A percentile compares a stretch with the other conserved stretches of the same genome.
These are phyloP conservation scores for Elmis aenea DNA, from an alignment of 2,888 invertebrate genomes.

Conservation along the genomic window DNA sequence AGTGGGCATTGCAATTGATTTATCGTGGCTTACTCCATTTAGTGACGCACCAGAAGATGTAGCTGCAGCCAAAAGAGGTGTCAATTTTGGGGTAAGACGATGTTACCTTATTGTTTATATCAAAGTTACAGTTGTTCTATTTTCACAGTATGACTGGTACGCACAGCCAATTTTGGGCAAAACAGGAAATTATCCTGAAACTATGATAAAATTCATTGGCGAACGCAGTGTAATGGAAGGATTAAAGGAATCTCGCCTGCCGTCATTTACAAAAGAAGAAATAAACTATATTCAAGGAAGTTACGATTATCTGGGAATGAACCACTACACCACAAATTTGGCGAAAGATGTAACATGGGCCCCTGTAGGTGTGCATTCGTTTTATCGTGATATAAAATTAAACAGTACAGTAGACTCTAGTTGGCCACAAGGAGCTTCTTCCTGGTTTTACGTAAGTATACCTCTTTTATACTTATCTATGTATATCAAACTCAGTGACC, in stretches of 20 bases:
- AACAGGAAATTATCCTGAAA: slow-evolving; percentile 49
- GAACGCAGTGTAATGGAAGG: slow-evolving; percentile 45
- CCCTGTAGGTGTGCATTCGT: no score
- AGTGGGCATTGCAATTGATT: slow-evolving; percentile 53
- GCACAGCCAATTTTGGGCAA: slow-evolving; percentile 47
- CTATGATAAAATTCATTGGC: slow-evolving; percentile 46
- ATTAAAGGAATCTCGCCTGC: slow-evolving; percentile 45
- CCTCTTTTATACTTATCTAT: no score
- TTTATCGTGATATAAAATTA: no score
- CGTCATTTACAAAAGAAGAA: slow-evolving; percentile 44
- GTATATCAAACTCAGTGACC: no score
- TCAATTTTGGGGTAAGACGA: slow-evolving; percentile 53
- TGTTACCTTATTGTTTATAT: no score
- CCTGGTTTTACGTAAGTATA: no score
- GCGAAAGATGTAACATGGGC: slow-evolving; percentile 36
- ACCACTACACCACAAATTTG: slow-evolving; percentile 55
- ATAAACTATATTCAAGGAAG: slow-evolving; percentile 46
- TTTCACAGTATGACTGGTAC: slow-evolving; percentile 47
- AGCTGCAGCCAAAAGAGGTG: slow-evolving; percentile 49
- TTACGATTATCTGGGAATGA: slow-evolving; percentile 62
- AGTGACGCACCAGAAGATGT: slow-evolving; percentile 45
- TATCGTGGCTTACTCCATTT: slow-evolving; percentile 51
- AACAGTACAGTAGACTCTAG: no score
- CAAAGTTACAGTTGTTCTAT: no score
- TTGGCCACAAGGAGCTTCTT: no score